Base-by-base conservation (phyloP, 2,888 invertebrate species). In the Megamerina dolium region DNA sequence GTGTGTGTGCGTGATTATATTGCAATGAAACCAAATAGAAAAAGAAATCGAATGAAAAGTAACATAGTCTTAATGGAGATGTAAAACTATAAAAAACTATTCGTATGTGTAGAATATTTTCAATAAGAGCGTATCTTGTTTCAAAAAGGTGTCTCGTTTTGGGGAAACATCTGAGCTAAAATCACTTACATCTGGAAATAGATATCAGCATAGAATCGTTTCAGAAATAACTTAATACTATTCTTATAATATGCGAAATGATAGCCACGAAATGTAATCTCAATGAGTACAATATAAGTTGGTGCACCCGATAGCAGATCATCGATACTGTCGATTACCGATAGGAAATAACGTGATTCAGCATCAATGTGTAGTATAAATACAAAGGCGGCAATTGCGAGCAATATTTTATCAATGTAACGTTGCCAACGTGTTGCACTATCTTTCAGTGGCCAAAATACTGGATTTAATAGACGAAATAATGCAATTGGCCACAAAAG, bases 391-490 rank as follows among this genome's bases (percentile, higher is more conserved):
- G 53, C 56, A 0, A 58, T 6, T n/a, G n/a, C n/a, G n/a, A n/a
- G n/a, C n/a, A n/a, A n/a, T n/a, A n/a, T n/a, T n/a, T n/a, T n/a
- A n/a, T n/a, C n/a, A 20, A 54, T 29, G 20, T 57, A 53, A 1
- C 43, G 0, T 4, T 56, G 26, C 2, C 53, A 45, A 1, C 32
- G 21, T 14, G 50, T 42, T 6, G 34, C 53, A 8, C 39, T 43
- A 44, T 61, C 63, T 34, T 59, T 62, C 32, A 64, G 48, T 1
- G 64, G 64, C 64, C 64, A 64, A 16, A 44, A 42, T 4, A 62
- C 46, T 17, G 50, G 54, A 32, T 63, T 63, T 4, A 55, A 12
- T 2, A 35, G 36, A 10, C 63, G 57, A 42, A 55, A 60, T 3
- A 58, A 0, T 3, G 45, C 49, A 26, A 64, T 16, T 1, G 57